Conservation (phyloP, 2,113 vertebrate genomes). For the Pitta sordida region DNA sequence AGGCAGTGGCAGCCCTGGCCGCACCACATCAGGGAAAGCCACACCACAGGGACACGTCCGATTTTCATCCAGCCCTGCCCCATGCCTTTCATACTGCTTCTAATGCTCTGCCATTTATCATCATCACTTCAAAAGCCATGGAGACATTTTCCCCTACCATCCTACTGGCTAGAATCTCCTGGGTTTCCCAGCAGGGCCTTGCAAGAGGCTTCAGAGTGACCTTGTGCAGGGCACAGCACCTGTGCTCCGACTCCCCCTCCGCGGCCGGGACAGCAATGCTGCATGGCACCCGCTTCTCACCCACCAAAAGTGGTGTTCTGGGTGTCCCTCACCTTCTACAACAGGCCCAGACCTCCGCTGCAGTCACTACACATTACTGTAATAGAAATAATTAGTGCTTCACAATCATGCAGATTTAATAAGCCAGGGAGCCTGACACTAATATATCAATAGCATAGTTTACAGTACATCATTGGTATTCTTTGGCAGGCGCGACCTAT, state of each 20-base stretch:
- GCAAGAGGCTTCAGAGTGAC: background rate
- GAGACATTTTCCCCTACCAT: background rate
- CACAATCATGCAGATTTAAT: background rate
- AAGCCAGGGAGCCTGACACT: background rate
- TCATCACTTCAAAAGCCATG: accelerated
- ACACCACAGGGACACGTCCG: accelerated
- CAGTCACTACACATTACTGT: background rate
- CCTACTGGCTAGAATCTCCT: background rate
- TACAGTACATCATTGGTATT: background rate
- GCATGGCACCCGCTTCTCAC: background rate
- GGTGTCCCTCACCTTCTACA: accelerated
- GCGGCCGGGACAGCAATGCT: background rate
- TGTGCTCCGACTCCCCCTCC: accelerated
- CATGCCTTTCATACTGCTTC: background rate
- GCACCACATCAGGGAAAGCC: accelerated
- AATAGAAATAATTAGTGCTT: conserved; percentile 9
- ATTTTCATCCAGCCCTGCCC: background rate
- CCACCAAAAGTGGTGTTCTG: accelerated
- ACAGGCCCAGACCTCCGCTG: background rate
- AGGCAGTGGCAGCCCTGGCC: accelerated
- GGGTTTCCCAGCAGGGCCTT: background rate
- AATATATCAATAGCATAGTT: background rate
- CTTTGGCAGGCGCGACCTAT: background rate
- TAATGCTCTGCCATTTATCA: background rate
- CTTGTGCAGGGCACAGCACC: background rate